A percentile compares a stretch with the other conserved stretches of the same genome.
These are phyloP conservation scores for Tolypeutes matacus DNA, from an alignment of 2,797 vertebrate species.

Conservation along the genomic window DNA sequence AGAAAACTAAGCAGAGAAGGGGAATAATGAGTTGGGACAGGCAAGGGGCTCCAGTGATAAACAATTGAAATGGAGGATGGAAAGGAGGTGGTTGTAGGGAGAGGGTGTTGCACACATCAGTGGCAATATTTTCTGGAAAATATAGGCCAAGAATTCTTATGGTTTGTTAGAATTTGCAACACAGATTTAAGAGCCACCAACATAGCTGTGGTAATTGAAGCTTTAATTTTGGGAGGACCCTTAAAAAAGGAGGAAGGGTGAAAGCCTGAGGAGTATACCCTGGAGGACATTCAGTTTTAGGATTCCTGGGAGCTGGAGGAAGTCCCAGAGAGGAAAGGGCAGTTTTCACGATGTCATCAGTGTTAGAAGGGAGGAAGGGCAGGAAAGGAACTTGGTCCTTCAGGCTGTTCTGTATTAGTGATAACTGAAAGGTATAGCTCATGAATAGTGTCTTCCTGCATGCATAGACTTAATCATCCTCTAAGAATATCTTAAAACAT, in stretches of 20 bases:
- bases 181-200: not conserved
- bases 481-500: not conserved
- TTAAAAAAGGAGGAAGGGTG: not conserved
- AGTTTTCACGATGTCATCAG: not conserved
- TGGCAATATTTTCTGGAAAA: slow-evolving; percentile 15
- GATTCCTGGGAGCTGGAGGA: not conserved
- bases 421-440: not conserved
- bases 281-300: not conserved
- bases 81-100: not conserved
- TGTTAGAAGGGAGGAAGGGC: not conserved
- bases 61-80: not conserved
- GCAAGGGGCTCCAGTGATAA: not conserved
- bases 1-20: slow-evolving; percentile 13
- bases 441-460: not conserved
- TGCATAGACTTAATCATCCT: not conserved
- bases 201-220: not conserved
- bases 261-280: not conserved
- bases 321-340: not conserved
- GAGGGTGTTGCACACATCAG: not conserved
- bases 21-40: not conserved
- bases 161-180: not conserved
- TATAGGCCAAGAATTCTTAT: not conserved
- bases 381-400: not conserved
- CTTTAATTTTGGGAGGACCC: not conserved
- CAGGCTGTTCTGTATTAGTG: not conserved